A percentile compares a stretch with the other conserved stretches of the same genome.
Evolutionary conservation across 2,888 invertebrate genomes (phyloP).

Genomic region (Melinopterus prodromus): DNA sequence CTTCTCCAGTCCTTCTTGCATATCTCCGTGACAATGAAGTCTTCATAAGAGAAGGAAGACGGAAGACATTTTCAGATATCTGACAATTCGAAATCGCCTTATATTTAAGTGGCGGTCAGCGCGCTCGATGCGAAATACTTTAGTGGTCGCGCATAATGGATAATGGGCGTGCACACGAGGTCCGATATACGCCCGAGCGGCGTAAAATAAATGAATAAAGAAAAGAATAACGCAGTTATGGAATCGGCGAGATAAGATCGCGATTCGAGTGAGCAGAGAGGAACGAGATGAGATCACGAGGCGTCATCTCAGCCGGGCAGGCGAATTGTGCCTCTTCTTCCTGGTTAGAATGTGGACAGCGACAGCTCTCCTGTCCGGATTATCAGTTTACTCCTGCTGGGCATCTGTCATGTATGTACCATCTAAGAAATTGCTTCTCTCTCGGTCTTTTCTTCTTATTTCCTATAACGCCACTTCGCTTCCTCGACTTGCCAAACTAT

Average conservation of each 20-base stretch:
- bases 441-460: slow-evolving; percentile 16
- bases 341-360: slow-evolving; percentile 45
- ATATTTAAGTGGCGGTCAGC: too few species aligned
- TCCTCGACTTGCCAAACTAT: background rate
- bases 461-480: background rate
- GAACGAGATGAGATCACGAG: slow-evolving; percentile 39
- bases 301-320: slow-evolving; percentile 36
- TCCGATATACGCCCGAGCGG: background rate
- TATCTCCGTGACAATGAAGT: too few species aligned
- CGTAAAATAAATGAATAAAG: slow-evolving; percentile 21
- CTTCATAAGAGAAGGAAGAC: too few species aligned
- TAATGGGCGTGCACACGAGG: too few species aligned
- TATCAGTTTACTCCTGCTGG: slow-evolving; percentile 44
- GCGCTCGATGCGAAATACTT: too few species aligned
- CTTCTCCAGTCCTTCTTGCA: too few species aligned
- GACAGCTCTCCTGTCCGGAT: slow-evolving; percentile 41
- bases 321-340: slow-evolving; percentile 39
- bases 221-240: slow-evolving; percentile 20
- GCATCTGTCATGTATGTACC: slow-evolving; percentile 43
- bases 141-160: too few species aligned
- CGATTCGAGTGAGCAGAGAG: slow-evolving; percentile 36
- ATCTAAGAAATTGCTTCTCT: slow-evolving; percentile 41
- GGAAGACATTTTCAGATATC: too few species aligned
- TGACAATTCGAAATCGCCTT: too few species aligned
- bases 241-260: slow-evolving; percentile 32